Conservation (phyloP, 2,888 invertebrate species). For the Aphelenchoides bicaudatus region DNA sequence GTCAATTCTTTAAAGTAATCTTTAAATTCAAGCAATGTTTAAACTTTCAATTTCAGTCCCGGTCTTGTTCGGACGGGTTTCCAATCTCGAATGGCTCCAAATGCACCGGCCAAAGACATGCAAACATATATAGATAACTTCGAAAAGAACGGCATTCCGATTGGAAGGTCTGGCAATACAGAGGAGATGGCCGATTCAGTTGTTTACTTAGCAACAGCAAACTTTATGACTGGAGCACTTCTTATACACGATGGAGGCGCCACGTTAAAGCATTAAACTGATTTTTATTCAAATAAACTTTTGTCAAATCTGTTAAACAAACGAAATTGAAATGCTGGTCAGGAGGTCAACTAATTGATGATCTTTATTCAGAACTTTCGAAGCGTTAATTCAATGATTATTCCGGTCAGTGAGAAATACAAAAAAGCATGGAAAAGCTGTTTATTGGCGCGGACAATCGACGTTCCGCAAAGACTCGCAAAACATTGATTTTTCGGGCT, state of each 20-base stretch:
- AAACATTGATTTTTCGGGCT: no score
- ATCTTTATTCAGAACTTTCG: no score
- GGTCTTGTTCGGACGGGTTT: constrained; percentile 13
- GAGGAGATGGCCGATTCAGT: constrained; percentile 22
- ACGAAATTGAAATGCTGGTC: no score
- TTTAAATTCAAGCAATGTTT: not conserved
- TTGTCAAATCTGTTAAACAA: no score
- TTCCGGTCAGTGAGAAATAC: no score
- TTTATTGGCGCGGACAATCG: no score
- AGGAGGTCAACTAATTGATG: no score
- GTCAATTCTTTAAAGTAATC: constrained; percentile 15
- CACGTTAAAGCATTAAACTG: constrained; percentile 3
- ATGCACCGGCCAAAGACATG: no score
- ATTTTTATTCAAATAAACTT: no score
- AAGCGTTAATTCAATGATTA: no score
- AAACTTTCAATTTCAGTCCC: constrained; percentile 4
- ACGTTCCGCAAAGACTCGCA: no score
- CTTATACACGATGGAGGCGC: constrained; percentile 19
- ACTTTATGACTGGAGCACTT: constrained; percentile 17
- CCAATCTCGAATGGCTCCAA: not conserved
- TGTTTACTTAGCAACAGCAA: constrained; percentile 15
- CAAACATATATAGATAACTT: not conserved
- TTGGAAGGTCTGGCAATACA: constrained; percentile 6
- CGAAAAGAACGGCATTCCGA: constrained; percentile 5
- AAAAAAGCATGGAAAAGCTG: no score